Evolutionary conservation across 2,797 vertebrate genomes (phyloP).

Genomic region (Enteromius radiatus): DNA sequence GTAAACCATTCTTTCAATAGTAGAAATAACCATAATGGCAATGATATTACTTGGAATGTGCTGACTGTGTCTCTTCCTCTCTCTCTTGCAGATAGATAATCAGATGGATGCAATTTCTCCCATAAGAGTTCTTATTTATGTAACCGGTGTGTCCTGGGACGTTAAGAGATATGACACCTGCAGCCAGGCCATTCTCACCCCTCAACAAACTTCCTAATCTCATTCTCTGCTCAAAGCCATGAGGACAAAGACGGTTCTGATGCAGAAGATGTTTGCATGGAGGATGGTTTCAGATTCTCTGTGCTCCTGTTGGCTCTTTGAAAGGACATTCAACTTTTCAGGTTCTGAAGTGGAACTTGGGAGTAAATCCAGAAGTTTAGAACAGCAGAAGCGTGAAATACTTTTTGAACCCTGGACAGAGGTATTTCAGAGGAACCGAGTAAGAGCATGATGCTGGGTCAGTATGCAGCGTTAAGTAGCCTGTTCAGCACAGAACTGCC

Average conservation of each 20-base stretch:
- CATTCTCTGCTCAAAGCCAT: not conserved
- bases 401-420: not conserved
- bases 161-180: not conserved
- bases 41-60: not conserved
- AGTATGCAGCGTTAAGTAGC: not conserved
- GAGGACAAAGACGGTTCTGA: constrained; percentile 1
- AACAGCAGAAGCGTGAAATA: not conserved
- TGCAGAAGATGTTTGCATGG: not conserved
- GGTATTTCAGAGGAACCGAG: not conserved
- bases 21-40: not conserved
- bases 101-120: not conserved
- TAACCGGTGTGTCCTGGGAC: not conserved
- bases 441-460: not conserved
- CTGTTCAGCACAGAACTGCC: not conserved
- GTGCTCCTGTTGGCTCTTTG: not conserved
- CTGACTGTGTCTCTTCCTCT: not conserved
- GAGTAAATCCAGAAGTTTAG: not conserved
- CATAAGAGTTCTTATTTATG: constrained; percentile 8
- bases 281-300: not conserved
- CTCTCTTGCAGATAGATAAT: not conserved
- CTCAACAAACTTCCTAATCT: not conserved
- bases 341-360: not conserved
- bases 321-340: not conserved
- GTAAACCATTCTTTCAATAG: not conserved
- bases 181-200: constrained; percentile 5